Base-by-base conservation (phyloP, 2,113 vertebrate genomes). In the Rousettus leschenaultii region DNA sequence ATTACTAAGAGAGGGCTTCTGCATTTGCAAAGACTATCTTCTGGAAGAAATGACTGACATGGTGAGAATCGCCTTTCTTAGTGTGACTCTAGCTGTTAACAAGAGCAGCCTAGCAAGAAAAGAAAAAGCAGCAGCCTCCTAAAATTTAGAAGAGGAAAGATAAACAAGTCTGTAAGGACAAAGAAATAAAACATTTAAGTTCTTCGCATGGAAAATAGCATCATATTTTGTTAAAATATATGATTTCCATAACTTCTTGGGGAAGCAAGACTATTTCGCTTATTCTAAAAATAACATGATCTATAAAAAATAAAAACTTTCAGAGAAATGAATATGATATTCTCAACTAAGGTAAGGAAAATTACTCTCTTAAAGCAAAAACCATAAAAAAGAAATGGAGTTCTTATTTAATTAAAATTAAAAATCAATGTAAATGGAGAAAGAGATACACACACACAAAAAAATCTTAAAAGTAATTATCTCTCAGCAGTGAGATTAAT, bases 321-420 rank as follows among this genome's bases (percentile, higher is more conserved):
- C 85, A 79, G 45, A 78, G 55, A 19, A 21, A 61, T 33, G 65
- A 63, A 77, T 61, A 22, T 87, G 63, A 78, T 73, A 83, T 68
- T 89, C 11, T 89, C 48, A 65, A 19, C 22, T 59, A 79, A 79
- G 48, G 40, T 86, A 89, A 80, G 91, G 43, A 45, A 71, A 92
- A 83, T 86, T 53, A 7, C 28, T 73, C 33, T 43, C 86, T 86
- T 83, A 73, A 92, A 86, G 63, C 21, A 68, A 95, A 77, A 86
- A 14, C 18, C 15, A 65, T 83, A 78, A 95, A 91, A 94, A 95
- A 79, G n/a, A 94, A 91, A 91, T 79, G 35, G 40, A 92, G 5
- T 92, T 95, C 13, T 94, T 48, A 55, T 61, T 90, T 82, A 65
- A 78, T 6, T 30, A 21, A 84, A 91, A 90, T 88, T 80, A 89